These are phyloP conservation scores for Luperina testacea DNA, from an alignment of 2,888 invertebrate species.

Conservation along the genomic window DNA sequence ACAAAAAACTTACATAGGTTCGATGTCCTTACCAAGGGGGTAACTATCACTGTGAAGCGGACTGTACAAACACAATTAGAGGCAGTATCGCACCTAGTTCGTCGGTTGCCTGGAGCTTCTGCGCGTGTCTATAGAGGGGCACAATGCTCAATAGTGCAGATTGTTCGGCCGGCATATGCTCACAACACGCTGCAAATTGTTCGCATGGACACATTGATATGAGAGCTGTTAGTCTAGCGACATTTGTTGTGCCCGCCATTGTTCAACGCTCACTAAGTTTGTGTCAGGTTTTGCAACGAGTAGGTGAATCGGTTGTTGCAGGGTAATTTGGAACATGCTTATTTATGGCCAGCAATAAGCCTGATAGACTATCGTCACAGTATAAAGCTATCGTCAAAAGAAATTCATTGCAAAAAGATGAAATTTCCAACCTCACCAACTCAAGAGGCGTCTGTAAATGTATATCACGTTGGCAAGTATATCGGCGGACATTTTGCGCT, in stretches of 20 bases:
- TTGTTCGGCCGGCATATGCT: slow-evolving; percentile 10
- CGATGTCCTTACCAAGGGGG: no score
- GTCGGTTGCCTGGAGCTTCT: slow-evolving; percentile 4
- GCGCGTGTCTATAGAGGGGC: not conserved
- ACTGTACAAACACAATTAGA: no score
- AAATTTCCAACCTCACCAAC: not conserved
- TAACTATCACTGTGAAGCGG: no score
- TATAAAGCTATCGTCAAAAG: not conserved
- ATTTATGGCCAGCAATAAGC: not conserved
- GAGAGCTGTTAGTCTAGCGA: not conserved
- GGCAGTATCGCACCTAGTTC: no score
- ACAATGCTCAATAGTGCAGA: slow-evolving; percentile 28
- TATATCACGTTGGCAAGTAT: slow-evolving; percentile 8
- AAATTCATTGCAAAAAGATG: not conserved
- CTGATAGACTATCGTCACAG: not conserved
- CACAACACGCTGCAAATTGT: slow-evolving; percentile 9
- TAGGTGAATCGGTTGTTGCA: not conserved
- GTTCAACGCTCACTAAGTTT: not conserved
- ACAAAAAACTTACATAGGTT: no score
- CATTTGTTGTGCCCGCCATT: not conserved
- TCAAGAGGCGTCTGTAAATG: not conserved
- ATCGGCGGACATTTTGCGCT: slow-evolving; percentile 10
- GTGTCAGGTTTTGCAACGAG: not conserved
- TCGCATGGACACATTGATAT: not conserved
- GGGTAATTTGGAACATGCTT: not conserved